These are phyloP conservation scores for Barnardius zonarius DNA, from an alignment of 2,113 vertebrate species.

Conservation along the genomic window DNA sequence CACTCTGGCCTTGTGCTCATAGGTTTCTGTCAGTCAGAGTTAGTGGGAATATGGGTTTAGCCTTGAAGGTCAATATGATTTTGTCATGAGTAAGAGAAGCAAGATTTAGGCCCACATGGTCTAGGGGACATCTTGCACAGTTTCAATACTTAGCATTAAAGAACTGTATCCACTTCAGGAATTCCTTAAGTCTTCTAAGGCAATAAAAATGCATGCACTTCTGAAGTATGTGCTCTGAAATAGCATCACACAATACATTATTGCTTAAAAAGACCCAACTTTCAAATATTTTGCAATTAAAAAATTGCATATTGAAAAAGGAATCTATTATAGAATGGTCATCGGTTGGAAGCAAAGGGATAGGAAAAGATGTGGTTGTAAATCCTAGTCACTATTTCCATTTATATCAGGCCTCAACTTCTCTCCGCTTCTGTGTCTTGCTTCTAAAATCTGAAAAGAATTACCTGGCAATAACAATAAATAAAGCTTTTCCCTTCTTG, in stretches of 20 bases:
- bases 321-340: neutral
- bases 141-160: neutral
- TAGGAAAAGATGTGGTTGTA: neutral
- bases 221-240: neutral
- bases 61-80: neutral
- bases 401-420: neutral
- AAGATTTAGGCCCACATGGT: neutral
- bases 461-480: neutral
- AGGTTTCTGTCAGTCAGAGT: neutral
- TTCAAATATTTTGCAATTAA: neutral
- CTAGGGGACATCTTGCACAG: neutral
- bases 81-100: neutral
- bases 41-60: neutral
- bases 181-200: neutral
- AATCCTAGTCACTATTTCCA: neutral
- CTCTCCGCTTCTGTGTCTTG: neutral
- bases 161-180: neutral
- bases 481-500: neutral
- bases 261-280: neutral
- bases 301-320: neutral
- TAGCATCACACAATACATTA: neutral
- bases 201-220: neutral
- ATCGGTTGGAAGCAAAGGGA: neutral
- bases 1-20: neutral
- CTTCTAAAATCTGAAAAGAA: neutral